Conservation (phyloP, 2,888 invertebrate species). For the Ochropleura leucogaster region DNA sequence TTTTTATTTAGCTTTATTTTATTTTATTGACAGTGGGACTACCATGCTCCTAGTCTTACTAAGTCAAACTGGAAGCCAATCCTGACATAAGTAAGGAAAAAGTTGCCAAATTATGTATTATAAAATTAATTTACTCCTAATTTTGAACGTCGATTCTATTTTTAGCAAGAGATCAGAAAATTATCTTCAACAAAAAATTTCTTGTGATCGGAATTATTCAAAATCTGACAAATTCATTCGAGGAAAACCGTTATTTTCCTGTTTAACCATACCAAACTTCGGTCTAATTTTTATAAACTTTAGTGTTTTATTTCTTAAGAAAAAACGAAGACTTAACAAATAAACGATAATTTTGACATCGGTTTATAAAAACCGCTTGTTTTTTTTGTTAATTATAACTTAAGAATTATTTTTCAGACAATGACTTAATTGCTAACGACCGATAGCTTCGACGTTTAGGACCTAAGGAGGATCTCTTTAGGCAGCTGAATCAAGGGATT, state of each 20-base stretch:
- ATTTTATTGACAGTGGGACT: neutral
- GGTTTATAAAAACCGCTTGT: no score
- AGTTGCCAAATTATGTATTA: neutral
- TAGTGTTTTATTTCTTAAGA: neutral
- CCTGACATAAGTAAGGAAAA: neutral
- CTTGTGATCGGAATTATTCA: neutral
- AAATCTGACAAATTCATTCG: conserved; percentile 6
- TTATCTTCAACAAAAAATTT: neutral
- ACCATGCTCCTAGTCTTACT: neutral
- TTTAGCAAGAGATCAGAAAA: neutral
- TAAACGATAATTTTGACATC: neutral
- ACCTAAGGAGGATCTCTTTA: no score
- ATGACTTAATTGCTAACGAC: no score
- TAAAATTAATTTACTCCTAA: neutral
- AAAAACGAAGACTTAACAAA: neutral
- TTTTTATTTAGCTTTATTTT: neutral
- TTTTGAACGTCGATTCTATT: neutral
- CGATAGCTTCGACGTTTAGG: no score
- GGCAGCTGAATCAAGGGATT: no score
- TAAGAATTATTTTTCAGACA: neutral
- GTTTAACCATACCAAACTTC: conserved; percentile 8
- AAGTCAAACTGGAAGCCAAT: neutral
- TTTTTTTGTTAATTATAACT: neutral
- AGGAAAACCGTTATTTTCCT: conserved; percentile 28
- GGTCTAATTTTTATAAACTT: neutral